phyloP scores from a whole-genome alignment of 1,140 invertebrate species.

The Oryzaephilus surinamensis region DNA sequence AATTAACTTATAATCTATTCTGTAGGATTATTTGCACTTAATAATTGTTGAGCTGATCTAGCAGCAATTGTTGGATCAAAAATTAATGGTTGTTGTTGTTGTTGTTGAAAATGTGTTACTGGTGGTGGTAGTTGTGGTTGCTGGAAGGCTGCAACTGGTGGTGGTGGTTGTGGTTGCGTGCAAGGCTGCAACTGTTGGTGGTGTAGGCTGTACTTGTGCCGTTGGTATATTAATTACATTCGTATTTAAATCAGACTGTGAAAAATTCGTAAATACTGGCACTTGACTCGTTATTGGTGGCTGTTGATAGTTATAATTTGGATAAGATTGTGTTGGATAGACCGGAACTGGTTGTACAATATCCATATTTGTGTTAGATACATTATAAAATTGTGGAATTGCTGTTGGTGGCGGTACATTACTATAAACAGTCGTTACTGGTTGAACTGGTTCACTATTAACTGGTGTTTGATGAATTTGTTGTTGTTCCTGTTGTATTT shows the following conservation, averaged over 20 bases:
- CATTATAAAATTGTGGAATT: neutral
- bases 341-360: neutral
- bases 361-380: neutral
- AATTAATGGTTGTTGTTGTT: conserved; percentile 16
- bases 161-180: neutral
- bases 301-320: no score
- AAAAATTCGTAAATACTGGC: no score
- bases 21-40: conserved; percentile 24
- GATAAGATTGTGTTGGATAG: no score
- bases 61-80: conserved; percentile 35
- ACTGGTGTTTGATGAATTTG: no score
- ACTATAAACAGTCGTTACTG: neutral
- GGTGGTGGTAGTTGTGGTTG: neutral
- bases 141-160: conserved; percentile 2
- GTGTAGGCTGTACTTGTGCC: conserved; percentile 2
- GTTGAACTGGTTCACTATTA: no score
- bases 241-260: conserved; percentile 10
- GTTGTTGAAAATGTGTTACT: neutral
- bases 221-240: conserved; percentile 10
- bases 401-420: conserved; percentile 6
- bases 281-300: no score
- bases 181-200: neutral
- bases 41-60: conserved; percentile 31
- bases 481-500: no score
- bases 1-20: neutral